Evolutionary conservation across 2,797 vertebrate species (phyloP).

Genomic region (Clarias laeviceps): DNA sequence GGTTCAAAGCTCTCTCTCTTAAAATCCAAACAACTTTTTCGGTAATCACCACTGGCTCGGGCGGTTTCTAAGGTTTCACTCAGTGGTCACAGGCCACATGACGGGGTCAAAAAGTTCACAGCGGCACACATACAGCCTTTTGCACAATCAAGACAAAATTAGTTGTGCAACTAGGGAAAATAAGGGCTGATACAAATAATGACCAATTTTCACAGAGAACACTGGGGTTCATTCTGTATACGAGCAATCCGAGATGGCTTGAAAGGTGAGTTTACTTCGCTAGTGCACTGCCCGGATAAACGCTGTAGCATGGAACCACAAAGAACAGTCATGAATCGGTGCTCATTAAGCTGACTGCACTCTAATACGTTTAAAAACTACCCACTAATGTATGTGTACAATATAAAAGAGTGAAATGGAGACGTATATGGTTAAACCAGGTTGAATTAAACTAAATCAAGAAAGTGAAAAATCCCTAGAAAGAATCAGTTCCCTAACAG

Average conservation of each 20-base stretch:
- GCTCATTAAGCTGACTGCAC: neutral
- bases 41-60: neutral
- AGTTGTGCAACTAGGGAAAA: neutral
- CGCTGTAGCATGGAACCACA: neutral
- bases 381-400: neutral
- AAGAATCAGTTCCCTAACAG: neutral
- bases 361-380: neutral
- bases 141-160: slow-evolving; percentile 22
- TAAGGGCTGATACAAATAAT: slow-evolving; percentile 2
- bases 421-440: neutral
- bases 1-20: neutral
- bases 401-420: neutral
- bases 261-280: slow-evolving; percentile 3
- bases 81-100: slow-evolving; percentile 2
- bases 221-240: neutral
- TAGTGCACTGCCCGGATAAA: neutral
- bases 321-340: neutral
- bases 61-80: slow-evolving; percentile 18
- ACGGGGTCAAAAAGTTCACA: slow-evolving; percentile 4
- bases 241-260: neutral
- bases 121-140: slow-evolving; percentile 12
- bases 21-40: slow-evolving; percentile 3
- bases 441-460: neutral
- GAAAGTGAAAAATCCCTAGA: neutral
- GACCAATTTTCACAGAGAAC: neutral